Percentiles rank a stretch among this genome's conserved stretches.
phyloP scores from a whole-genome alignment of 1,140 invertebrate genomes.

The Argopecten irradians region DNA sequence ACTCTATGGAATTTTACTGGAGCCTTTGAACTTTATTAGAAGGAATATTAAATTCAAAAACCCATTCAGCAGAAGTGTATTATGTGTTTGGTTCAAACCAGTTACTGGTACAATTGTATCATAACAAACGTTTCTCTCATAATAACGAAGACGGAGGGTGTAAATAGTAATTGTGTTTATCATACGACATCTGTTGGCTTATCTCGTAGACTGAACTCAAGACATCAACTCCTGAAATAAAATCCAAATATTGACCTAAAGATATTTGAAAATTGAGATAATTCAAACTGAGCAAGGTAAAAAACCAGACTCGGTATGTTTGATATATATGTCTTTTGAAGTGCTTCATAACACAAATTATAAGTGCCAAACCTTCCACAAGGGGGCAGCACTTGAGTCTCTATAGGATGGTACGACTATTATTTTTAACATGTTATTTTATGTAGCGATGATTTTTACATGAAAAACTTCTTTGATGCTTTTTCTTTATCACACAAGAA shows the following conservation, averaged over 20 bases:
- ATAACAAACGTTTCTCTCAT: not conserved
- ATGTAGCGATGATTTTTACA: not conserved
- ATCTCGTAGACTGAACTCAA: not conserved
- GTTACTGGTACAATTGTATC: slow-evolving; percentile 10
- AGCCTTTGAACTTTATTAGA: slow-evolving; percentile 22
- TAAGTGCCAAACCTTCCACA: not conserved
- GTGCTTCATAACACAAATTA: slow-evolving; percentile 18
- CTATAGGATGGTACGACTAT: not conserved
- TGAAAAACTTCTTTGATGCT: not conserved
- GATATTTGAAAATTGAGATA: slow-evolving; percentile 23
- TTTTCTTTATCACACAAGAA: not conserved
- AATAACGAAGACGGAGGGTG: not conserved
- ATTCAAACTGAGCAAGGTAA: slow-evolving; percentile 22
- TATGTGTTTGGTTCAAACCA: slow-evolving; percentile 21
- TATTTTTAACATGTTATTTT: not conserved
- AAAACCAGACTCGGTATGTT: slow-evolving; percentile 8
- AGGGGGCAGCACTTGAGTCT: not conserved
- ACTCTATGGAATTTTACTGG: not conserved
- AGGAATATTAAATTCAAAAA: slow-evolving; percentile 18
- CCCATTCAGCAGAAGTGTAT: not conserved
- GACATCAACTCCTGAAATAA: slow-evolving; percentile 10
- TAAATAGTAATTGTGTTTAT: not conserved
- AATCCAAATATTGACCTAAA: slow-evolving; percentile 23
- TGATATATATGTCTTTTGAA: slow-evolving; percentile 23
- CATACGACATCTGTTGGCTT: slow-evolving; percentile 20